phyloP scores from a whole-genome alignment of 2,888 invertebrate genomes.

The Thysanoteuthis rhombus region DNA sequence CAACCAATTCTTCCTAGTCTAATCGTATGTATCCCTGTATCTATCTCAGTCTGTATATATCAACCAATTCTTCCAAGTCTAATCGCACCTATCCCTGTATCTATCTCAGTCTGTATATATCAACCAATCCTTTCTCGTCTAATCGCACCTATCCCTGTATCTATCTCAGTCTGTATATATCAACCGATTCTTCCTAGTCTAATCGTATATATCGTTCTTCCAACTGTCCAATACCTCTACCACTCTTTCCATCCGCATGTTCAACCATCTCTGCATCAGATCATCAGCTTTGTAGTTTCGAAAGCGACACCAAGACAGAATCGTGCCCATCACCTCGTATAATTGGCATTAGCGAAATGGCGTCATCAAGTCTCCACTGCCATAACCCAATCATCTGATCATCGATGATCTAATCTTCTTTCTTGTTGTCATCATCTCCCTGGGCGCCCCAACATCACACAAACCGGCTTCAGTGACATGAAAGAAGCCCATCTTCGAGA shows the following conservation, averaged over 20 bases:
- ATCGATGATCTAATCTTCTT: not conserved
- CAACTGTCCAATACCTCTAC: not conserved
- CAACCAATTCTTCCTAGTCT: not conserved
- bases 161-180: no score
- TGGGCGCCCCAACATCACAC: not conserved
- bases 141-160: no score
- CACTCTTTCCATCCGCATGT: not conserved
- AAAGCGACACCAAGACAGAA: not conserved
- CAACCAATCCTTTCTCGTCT: not conserved
- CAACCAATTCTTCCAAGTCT: not conserved
- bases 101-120: no score
- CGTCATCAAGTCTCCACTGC: not conserved
- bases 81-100: not conserved
- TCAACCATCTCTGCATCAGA: not conserved
- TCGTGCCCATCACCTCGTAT: not conserved
- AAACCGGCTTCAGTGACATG: not conserved
- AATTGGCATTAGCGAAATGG: not conserved
- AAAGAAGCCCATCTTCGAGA: not conserved
- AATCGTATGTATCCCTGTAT: not conserved
- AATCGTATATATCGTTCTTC: no score
- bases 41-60: not conserved
- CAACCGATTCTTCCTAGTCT: no score
- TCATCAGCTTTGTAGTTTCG: not conserved
- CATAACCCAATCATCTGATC: not conserved
- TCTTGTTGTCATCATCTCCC: not conserved